Evolutionary conservation across 2,888 invertebrate genomes (phyloP), one percentile per base, ranked within the genome.

Genomic region (Drosophila anomalata): DNA sequence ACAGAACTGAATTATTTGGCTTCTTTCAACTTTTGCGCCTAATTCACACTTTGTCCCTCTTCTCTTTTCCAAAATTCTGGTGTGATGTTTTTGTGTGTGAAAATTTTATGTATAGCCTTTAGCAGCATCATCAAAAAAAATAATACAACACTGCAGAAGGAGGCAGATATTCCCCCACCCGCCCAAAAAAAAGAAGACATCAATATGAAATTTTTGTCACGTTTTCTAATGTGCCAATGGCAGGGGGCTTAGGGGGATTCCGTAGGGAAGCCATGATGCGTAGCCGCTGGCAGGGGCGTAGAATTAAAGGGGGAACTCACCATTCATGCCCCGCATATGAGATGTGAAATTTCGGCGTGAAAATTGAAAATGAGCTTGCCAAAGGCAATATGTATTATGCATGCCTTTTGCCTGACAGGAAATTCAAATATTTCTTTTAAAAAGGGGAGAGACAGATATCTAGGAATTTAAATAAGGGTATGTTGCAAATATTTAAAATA

Each of bases 121-220:
- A 76, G 79, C 85, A 78, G 81, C 79, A 83, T 84, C 85, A 83
- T 80, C 79, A 78, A 82, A 82, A 82, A 76, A 76, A 54, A 50
- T 48, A 46, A 33, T 36, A 44, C 22, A 44, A 20, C 22, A 3
- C 12, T 6, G 12, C 12, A 22, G 44, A n/a, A 33, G 36, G 29
- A 24, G 29, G 46, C 52, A 44, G 22, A 33, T 20, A 14, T 24
- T 9, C 29, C 36, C 60, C 51, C 51, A 20, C 31, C 29, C 9
- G 12, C 51, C 60, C 29, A 29, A 29, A 29, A 29, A 69, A 65
- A 79, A 75, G 70, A 75, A 78, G 76, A 85, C 80, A 84, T 85
- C 83, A 83, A 83, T 84, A 78, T 84, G 76, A 83, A 79, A 86
- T 87, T 79, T 87, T 84, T 86, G 86, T 86, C 86, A 86, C 86